Base-by-base conservation (phyloP, 2,113 vertebrate genomes). In the Burhinus oedicnemus region DNA sequence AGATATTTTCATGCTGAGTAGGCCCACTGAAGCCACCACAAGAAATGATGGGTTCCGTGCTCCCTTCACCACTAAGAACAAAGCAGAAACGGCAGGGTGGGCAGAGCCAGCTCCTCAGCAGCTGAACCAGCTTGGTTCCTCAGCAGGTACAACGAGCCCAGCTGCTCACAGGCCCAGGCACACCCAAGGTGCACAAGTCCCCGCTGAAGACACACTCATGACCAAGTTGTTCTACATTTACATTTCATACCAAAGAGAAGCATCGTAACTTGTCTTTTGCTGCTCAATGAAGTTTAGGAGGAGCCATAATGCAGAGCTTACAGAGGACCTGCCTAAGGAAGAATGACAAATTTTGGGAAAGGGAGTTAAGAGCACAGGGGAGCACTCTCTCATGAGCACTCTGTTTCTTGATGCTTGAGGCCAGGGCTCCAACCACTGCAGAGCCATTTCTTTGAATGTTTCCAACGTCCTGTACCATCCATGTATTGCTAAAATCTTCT, bases 1-100 rank as follows among this genome's bases (percentile, higher is more conserved):
- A 71, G 44, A 8, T 20, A 2, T 16, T 70, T 72, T 17, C 42
- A 57, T 3, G 3, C 42, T 16, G 14, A 65, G 18, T 2, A 36
- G 52, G 2, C 30, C 8, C 11, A 8, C 32, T 2, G 13, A 42
- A 61, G 15, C 25, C 22, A 25, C 38, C 9, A 32, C 17, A 40
- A 12, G 30, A 29, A 55, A 14, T 0, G 0, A 10, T 0, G 1
- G 5, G 5, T 19, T 69, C 40, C 3, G 0, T 1, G 2, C 25
- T 60, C 22, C 27, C 34, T 38, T 62, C 44, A 3, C 9, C 8
- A 5, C 14, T 0, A 60, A 32, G 30, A 36, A 40, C 9, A 5
- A 57, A 40, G 61, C 18, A 76, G 19, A 72, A 85, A n/a, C 4
- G 15, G 61, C 61, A 66, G 27, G 29, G 14, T 0, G 10, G 16